Evolutionary conservation across 1,140 invertebrate species (phyloP).

Genomic region (Frieseomelitta varia): DNA sequence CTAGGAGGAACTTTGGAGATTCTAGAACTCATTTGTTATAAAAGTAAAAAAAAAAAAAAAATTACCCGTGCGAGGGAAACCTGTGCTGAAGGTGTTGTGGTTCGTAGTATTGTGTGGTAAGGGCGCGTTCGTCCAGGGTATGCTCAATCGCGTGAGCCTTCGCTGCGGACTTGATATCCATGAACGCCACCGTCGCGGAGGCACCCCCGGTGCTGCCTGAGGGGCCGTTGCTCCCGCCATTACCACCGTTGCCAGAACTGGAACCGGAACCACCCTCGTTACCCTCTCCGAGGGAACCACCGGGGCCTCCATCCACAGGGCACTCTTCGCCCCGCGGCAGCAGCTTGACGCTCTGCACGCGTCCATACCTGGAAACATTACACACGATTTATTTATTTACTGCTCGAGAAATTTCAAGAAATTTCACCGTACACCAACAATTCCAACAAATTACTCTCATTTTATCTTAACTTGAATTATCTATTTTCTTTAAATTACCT

Average conservation of each 20-base stretch:
- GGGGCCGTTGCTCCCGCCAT: slow-evolving; percentile 82
- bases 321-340: slow-evolving; percentile 86
- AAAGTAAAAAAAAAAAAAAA: background rate
- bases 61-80: slow-evolving; percentile 81
- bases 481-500: too few species aligned
- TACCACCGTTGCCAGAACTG: slow-evolving; percentile 74
- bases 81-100: slow-evolving; percentile 84
- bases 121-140: slow-evolving; percentile 91
- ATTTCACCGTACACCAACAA: background rate
- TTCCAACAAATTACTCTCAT: background rate
- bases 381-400: background rate
- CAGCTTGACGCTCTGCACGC: slow-evolving; percentile 97
- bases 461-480: too few species aligned
- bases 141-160: slow-evolving; percentile 96
- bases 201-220: slow-evolving; percentile 83
- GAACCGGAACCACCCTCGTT: slow-evolving; percentile 79
- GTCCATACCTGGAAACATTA: slow-evolving; percentile 91
- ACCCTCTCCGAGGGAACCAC: slow-evolving; percentile 74
- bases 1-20: background rate
- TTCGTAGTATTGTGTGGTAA: slow-evolving; percentile 97
- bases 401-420: too few species aligned
- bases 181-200: slow-evolving; percentile 95
- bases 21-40: background rate
- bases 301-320: slow-evolving; percentile 82
- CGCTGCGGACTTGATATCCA: slow-evolving; percentile 97